Base-by-base conservation (phyloP, 2,113 vertebrate genomes). In the Oriolus oriolus region DNA sequence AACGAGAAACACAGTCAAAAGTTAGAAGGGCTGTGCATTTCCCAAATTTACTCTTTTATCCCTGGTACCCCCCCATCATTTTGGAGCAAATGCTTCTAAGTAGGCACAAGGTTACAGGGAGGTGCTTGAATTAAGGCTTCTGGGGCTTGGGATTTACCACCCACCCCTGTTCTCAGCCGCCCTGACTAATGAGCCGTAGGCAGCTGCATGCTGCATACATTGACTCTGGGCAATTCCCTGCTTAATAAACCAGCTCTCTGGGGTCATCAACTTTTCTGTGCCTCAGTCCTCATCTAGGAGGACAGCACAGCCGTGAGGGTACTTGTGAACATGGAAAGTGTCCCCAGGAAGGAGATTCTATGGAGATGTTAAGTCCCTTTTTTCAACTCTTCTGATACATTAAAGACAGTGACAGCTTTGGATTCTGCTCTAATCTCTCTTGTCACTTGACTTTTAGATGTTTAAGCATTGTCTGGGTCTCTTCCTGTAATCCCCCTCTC, bases 101-200 rank as follows among this genome's bases (percentile, higher is more conserved):
- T 4, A 95, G 17, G 64, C 35, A 50, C 21, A 50, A 20, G 8
- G 35, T 50, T 87, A 44, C 8, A 66, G 49, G 37, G 53, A 93
- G 31, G 61, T 65, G 31, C n/a, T 75, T 84, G 47, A 94, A 89
- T 81, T 68, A 71, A 84, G 18, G n/a, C 9, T 95, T 94, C 56
- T 89, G 61, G 65, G 45, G 80, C 73, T 90, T 95, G 94, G 49
- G 91, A 96, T 96, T 95, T 79, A 78, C 77, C 65, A 82, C 57
- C 69, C 81, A 91, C 49, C 91, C 56, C 7, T n/a, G 61, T 96
- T 96, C 93, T 96, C 91, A 96, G 84, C 91, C 2, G 0, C n/a
- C 86, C 73, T 91, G 80, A 96, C 87, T 95, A 93, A 96, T 39
- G 74, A 95, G 44, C 65, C 3, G 13, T 76, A 89, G 81, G 84